Percentiles rank a stretch among this genome's conserved stretches.
Conservation (phyloP, 2,113 vertebrate species). For the Catagonus wagneri region DNA sequence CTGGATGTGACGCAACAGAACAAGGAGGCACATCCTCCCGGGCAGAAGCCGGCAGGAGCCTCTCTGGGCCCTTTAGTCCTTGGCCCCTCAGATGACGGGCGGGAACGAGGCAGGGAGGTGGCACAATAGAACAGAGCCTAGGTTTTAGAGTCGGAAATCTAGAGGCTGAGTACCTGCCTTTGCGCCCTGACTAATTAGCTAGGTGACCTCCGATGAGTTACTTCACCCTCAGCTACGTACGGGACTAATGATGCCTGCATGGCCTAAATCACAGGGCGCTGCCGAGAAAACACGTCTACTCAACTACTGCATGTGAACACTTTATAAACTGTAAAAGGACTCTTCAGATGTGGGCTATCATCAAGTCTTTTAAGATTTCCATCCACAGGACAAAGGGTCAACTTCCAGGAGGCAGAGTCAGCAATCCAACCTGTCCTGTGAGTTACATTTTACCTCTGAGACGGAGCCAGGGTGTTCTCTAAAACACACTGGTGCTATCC, state of each 20-base stretch:
- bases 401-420: neutral
- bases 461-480: neutral
- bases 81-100: neutral
- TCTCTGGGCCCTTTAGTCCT: neutral
- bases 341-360: neutral
- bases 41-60: neutral
- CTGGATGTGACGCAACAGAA: neutral
- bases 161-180: neutral
- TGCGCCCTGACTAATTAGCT: neutral
- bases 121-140: neutral
- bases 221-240: conserved; percentile 10
- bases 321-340: neutral
- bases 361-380: neutral
- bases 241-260: neutral
- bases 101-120: neutral
- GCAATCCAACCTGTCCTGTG: neutral
- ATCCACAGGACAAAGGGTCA: neutral
- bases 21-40: neutral
- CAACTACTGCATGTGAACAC: neutral
- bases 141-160: neutral
- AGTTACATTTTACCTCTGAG: neutral
- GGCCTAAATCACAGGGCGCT: neutral
- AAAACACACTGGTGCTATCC: neutral
- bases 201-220: neutral
- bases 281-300: neutral